Percentiles rank a stretch among this genome's conserved stretches.
phyloP scores from a whole-genome alignment of 2,888 invertebrate genomes.

The Apamea crenata region DNA sequence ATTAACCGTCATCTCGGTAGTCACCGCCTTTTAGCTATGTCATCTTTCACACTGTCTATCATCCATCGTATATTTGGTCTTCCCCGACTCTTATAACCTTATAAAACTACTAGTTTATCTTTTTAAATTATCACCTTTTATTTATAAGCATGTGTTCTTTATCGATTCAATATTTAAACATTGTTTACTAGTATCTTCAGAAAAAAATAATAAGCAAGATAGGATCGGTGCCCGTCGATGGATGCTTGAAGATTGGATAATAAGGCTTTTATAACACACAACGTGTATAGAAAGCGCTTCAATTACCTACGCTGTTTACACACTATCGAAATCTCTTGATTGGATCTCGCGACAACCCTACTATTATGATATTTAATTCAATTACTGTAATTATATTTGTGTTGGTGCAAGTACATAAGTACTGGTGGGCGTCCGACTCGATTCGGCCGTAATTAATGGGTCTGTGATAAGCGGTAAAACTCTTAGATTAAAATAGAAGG shows the following conservation, averaged over 20 bases:
- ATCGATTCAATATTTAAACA: constrained; percentile 63
- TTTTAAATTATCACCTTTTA: constrained; percentile 49
- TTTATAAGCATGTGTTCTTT: constrained; percentile 52
- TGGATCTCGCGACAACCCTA: constrained; percentile 76
- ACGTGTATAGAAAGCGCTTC: constrained; percentile 60
- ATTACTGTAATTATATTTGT: constrained; percentile 88
- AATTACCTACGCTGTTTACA: constrained; percentile 84
- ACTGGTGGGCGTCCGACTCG: constrained; percentile 82
- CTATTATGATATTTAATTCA: constrained; percentile 89
- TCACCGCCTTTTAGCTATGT: background rate
- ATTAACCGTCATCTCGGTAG: background rate
- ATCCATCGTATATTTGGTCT: background rate
- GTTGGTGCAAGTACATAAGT: constrained; percentile 68
- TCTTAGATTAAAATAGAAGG: constrained; percentile 86
- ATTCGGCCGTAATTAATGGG: constrained; percentile 85
- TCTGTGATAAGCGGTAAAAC: constrained; percentile 85
- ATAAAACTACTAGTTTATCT: constrained; percentile 30
- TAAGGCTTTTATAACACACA: constrained; percentile 53
- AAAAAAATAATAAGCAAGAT: constrained; percentile 71
- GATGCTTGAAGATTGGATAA: constrained; percentile 53
- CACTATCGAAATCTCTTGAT: constrained; percentile 77
- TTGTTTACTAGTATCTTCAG: constrained; percentile 62
- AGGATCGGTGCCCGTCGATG: constrained; percentile 62
- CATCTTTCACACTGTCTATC: background rate
- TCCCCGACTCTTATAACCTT: background rate